phyloP scores from a whole-genome alignment of 2,797 vertebrate species.

The Poeciliopsis paucimaculata region DNA sequence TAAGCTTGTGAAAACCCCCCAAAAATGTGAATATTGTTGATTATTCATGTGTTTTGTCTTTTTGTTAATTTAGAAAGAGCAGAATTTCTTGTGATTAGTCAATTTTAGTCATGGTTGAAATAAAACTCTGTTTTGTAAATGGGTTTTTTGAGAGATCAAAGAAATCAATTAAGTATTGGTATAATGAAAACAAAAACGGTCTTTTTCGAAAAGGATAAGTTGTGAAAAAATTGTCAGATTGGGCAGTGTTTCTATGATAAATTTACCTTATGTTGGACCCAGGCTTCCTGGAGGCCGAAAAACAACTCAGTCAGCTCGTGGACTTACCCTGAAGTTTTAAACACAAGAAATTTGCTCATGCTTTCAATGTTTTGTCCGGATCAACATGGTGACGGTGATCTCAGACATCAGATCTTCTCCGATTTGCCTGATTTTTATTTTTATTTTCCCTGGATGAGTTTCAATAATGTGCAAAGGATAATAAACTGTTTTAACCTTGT shows the following conservation, averaged over 20 bases:
- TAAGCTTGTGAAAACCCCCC: too few species aligned
- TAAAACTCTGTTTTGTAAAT: not conserved
- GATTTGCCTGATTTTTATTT: not conserved
- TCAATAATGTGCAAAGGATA: not conserved
- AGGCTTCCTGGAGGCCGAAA: not conserved
- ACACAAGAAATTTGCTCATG: not conserved
- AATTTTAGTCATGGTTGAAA: not conserved
- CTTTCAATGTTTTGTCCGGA: not conserved
- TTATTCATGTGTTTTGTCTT: not conserved
- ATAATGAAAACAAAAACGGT: not conserved
- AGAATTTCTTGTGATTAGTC: not conserved
- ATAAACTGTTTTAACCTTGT: not conserved
- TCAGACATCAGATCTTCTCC: not conserved
- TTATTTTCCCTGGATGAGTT: not conserved
- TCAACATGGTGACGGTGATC: not conserved
- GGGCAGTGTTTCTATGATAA: not conserved
- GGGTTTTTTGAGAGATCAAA: not conserved
- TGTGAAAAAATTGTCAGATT: not conserved
- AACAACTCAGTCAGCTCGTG: not conserved
- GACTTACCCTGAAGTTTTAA: not conserved
- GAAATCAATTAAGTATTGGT: too few species aligned
- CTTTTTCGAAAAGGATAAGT: not conserved
- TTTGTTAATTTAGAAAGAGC: not conserved
- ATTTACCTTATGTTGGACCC: not conserved
- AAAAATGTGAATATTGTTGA: too few species aligned